Evolutionary conservation across 2,113 vertebrate genomes (phyloP).

Genomic region (Anolis carolinensis): DNA sequence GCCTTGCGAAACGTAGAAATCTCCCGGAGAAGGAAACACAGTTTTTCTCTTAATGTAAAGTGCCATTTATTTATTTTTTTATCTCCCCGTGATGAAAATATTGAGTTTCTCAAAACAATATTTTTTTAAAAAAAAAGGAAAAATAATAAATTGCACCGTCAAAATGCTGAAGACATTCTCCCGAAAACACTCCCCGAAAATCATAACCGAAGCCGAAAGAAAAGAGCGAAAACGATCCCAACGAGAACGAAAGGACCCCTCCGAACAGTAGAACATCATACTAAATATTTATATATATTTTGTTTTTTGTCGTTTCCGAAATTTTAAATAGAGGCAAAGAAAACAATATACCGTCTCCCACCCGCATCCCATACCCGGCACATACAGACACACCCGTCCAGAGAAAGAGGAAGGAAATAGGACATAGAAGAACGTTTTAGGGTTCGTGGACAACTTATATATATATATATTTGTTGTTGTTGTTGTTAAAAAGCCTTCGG

Average conservation of each 20-base stretch:
- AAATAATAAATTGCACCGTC: constrained; percentile 27
- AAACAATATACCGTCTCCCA: accelerated
- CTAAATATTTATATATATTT: too few species aligned
- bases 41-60: constrained; percentile 36
- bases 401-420: background rate
- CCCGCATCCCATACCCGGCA: accelerated
- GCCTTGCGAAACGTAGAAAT: too few species aligned
- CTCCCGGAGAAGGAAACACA: background rate
- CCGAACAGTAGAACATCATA: background rate
- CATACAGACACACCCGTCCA: background rate
- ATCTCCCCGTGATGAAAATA: constrained; percentile 51
- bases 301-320: background rate
- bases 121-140: background rate
- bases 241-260: background rate
- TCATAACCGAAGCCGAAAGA: constrained; percentile 23
- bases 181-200: constrained; percentile 13
- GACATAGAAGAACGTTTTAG: background rate
- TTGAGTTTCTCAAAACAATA: background rate
- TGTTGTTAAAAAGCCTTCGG: too few species aligned
- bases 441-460: background rate
- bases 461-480: too few species aligned
- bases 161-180: background rate
- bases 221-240: background rate
- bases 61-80: constrained; percentile 41
- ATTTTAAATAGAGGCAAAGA: constrained; percentile 17